Base-by-base conservation (phyloP, 1,140 invertebrate genomes). In the Brachionus calyciflorus region DNA sequence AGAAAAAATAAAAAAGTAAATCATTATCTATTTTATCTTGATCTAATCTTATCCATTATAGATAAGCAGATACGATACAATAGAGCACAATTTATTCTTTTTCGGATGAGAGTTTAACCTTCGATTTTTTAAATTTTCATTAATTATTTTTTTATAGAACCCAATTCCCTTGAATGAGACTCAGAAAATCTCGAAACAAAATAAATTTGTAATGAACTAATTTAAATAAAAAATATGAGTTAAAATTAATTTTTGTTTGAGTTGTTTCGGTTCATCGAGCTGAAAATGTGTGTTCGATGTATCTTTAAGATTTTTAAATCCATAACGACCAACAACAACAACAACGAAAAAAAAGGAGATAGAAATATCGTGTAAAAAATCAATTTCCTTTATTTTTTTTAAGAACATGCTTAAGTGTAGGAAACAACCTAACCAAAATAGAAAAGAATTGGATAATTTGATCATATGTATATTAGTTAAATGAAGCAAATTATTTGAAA, bases 391-490 rank as follows among this genome's bases (percentile, higher is more conserved):
- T 17, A 9, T 60, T n/a, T n/a, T n/a, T n/a, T n/a, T n/a, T n/a
- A n/a, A n/a, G n/a, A n/a, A n/a, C n/a, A n/a, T n/a, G n/a, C n/a
- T n/a, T n/a, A n/a, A n/a, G n/a, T n/a, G n/a, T n/a, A n/a, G n/a
- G n/a, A n/a, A n/a, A n/a, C n/a, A n/a, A n/a, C n/a, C n/a, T n/a
- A n/a, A n/a, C n/a, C n/a, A n/a, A n/a, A n/a, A n/a, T n/a, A n/a
- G n/a, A n/a, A n/a, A n/a, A n/a, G 37, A 60, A 60, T 60, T 60
- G 55, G 55, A 60, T 60, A 60, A 60, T 60, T 60, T 40, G 37
- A 17, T 60, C 55, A 60, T 60, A 60, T 60, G 30, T 17, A 60
- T 26, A 60, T 60, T 60, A 60, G 55, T 17, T 60, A 17, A 60
- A 60, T 60, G 55, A 60, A 60, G 55, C 55, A 60, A 60, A 60